Conservation (phyloP, 2,888 invertebrate species). For the Tridacna crocea region DNA sequence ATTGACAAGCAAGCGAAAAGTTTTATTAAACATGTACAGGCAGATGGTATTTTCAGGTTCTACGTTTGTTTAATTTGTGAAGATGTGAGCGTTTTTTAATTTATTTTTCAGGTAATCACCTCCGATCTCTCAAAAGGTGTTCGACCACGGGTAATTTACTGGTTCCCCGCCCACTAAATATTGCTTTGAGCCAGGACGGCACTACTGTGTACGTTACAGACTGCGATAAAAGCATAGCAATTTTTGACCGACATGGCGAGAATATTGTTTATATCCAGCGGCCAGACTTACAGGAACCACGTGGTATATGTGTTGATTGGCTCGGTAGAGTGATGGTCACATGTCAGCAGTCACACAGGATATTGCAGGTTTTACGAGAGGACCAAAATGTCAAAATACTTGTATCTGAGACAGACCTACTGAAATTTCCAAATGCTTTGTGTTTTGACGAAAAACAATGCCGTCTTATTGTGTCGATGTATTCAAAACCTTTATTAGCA, state of each 20-base stretch:
- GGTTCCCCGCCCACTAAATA: constrained; percentile 27
- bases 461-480: constrained; percentile 13
- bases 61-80: too few species aligned
- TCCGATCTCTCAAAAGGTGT: constrained; percentile 24
- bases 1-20: too few species aligned
- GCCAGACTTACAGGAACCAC: constrained; percentile 25
- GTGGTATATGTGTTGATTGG: constrained; percentile 42
- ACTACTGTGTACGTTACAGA: constrained; percentile 32
- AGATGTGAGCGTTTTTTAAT: too few species aligned
- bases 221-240: constrained; percentile 28
- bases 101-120: constrained; percentile 26
- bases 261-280: constrained; percentile 6
- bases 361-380: constrained; percentile 24
- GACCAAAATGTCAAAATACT: constrained; percentile 13
- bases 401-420: background rate
- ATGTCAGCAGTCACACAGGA: constrained; percentile 27
- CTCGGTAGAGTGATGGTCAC: constrained; percentile 25
- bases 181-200: constrained; percentile 31
- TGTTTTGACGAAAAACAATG: constrained; percentile 20
- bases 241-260: constrained; percentile 23
- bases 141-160: constrained; percentile 14
- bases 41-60: too few species aligned
- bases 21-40: too few species aligned
- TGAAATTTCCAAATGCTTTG: constrained; percentile 22
- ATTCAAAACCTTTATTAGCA: background rate